phyloP scores from a whole-genome alignment of 2,113 vertebrate genomes.

The Tetrao urogallus region DNA sequence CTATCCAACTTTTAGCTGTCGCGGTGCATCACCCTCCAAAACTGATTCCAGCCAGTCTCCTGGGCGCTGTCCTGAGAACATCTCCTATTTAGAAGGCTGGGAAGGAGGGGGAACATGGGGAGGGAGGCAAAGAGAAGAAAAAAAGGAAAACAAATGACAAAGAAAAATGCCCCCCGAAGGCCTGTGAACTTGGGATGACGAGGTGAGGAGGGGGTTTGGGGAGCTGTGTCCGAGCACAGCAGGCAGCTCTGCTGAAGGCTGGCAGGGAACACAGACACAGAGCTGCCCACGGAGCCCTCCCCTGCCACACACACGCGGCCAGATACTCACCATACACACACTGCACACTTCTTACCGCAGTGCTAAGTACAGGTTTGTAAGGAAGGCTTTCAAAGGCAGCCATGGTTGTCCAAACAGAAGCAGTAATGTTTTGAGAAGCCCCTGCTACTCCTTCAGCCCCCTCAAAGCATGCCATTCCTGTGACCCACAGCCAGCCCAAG shows the following conservation, averaged over 20 bases:
- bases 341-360: not conserved
- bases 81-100: constrained; percentile 48
- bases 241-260: not conserved
- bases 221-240: rapidly evolving
- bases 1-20: constrained; percentile 94
- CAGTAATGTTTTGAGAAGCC: constrained; percentile 59
- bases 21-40: constrained; percentile 85
- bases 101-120: not conserved
- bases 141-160: not conserved
- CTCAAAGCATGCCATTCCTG: constrained; percentile 66
- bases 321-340: not conserved
- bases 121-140: not conserved
- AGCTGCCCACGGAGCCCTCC: constrained; percentile 19
- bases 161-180: not conserved
- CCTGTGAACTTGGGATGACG: rapidly evolving
- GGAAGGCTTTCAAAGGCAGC: constrained; percentile 68
- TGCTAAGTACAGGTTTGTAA: constrained; percentile 63
- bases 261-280: not conserved
- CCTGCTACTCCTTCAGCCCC: not conserved
- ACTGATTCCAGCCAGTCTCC: constrained; percentile 79
- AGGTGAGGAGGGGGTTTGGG: rapidly evolving
- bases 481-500: constrained; percentile 71
- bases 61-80: constrained; percentile 64
- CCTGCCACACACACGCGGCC: not conserved
- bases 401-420: constrained; percentile 63